A percentile compares a stretch with the other conserved stretches of the same genome.
Conservation (phyloP, 2,797 vertebrate genomes). For the Liparis tanakae region DNA sequence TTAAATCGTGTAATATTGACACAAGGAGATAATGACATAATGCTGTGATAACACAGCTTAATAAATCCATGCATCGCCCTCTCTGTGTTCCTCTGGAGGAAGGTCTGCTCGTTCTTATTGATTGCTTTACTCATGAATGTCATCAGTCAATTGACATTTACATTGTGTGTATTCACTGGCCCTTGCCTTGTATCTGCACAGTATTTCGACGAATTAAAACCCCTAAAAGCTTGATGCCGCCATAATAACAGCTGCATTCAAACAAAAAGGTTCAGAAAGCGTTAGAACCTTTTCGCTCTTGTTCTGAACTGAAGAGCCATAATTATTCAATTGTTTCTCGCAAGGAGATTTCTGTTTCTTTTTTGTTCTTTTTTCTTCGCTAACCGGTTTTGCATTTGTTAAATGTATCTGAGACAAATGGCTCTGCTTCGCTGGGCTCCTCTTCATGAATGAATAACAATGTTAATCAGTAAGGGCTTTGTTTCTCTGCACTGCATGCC, state of each 20-base stretch:
- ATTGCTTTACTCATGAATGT: constrained; percentile 3
- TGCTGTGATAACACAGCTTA: background rate
- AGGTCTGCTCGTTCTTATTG: background rate
- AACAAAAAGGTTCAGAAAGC: constrained; percentile 48
- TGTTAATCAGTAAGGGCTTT: constrained; percentile 64
- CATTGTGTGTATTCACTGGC: background rate
- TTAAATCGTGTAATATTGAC: background rate
- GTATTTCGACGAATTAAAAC: constrained; percentile 43
- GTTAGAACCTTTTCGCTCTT: constrained; percentile 23
- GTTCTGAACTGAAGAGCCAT: constrained; percentile 37
- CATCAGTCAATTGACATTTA: constrained; percentile 1
- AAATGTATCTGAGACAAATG: constrained; percentile 72
- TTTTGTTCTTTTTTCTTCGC: background rate
- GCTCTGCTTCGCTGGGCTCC: constrained; percentile 56
- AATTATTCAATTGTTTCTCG: constrained; percentile 65
- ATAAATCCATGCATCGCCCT: background rate
- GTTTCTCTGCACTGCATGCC: constrained; percentile 45
- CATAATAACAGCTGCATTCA: constrained; percentile 35
- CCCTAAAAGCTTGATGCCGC: constrained; percentile 13
- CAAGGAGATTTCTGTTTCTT: constrained; percentile 46
- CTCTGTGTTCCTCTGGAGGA: background rate
- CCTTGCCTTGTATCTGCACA: background rate
- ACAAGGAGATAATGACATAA: background rate
- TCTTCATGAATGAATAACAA: constrained; percentile 76
- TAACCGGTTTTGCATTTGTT: constrained; percentile 60